A percentile compares a stretch with the other conserved stretches of the same genome.
These are phyloP conservation scores for Raja brachyura DNA, from an alignment of 2,113 vertebrate genomes.

Conservation along the genomic window DNA sequence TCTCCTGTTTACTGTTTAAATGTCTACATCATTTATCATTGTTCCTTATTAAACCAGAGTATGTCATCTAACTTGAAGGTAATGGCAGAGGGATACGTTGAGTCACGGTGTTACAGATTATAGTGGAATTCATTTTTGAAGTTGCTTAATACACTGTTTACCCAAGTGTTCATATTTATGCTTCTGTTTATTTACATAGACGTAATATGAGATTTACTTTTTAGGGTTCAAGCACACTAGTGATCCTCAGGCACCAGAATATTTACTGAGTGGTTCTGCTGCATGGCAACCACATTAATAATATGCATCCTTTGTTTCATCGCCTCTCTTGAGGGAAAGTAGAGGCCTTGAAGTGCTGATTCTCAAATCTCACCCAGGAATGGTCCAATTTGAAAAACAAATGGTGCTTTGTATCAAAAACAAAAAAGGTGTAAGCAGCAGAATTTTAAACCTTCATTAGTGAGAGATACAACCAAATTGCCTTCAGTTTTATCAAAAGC, in stretches of 20 bases:
- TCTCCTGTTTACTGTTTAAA: too few species aligned
- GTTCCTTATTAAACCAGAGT: too few species aligned
- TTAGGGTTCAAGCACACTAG: neutral
- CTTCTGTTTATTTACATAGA: too few species aligned
- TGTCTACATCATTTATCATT: too few species aligned
- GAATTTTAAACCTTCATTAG: neutral
- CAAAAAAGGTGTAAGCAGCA: neutral
- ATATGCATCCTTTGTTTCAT: neutral
- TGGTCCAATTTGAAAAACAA: constrained; percentile 12
- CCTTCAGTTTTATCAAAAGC: neutral
- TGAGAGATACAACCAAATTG: neutral
- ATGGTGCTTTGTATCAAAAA: neutral
- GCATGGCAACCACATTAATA: neutral
- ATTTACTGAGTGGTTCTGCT: neutral
- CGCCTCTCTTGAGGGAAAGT: neutral
- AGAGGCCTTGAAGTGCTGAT: neutral
- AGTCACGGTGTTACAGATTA: too few species aligned
- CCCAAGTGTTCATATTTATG: too few species aligned
- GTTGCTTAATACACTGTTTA: too few species aligned
- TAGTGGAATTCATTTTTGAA: too few species aligned
- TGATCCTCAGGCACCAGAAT: neutral
- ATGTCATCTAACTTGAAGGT: too few species aligned
- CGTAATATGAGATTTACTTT: neutral
- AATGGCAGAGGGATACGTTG: too few species aligned
- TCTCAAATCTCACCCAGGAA: neutral